Percentiles rank a stretch among this genome's conserved stretches.
Evolutionary conservation across 2,888 invertebrate species (phyloP).

Genomic region (Catocala nupta): DNA sequence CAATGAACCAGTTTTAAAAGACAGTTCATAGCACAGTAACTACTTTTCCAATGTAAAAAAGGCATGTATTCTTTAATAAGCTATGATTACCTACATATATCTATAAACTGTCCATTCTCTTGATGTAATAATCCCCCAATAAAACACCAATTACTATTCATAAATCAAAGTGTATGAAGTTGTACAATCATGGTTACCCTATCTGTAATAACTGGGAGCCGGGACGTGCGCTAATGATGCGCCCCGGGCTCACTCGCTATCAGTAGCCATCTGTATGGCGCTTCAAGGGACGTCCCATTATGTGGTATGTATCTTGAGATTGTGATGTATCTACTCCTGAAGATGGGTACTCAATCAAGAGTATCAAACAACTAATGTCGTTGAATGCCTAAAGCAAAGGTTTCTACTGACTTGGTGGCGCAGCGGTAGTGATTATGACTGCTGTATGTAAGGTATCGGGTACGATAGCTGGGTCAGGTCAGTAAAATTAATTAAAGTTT

Average conservation of each 20-base stretch:
- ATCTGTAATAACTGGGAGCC: conserved; percentile 70
- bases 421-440: too few species aligned
- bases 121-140: conserved; percentile 18
- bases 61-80: too few species aligned
- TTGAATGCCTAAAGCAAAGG: too few species aligned
- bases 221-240: conserved; percentile 77
- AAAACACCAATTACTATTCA: conserved; percentile 27
- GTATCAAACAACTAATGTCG: not conserved
- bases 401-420: too few species aligned
- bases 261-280: conserved; percentile 64
- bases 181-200: conserved; percentile 54
- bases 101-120: conserved; percentile 7
- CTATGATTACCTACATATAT: too few species aligned
- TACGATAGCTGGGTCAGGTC: too few species aligned
- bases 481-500: too few species aligned
- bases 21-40: too few species aligned
- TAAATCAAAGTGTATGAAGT: conserved; percentile 28
- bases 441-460: too few species aligned
- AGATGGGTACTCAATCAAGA: conserved; percentile 5
- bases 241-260: conserved; percentile 73
- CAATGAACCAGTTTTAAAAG: too few species aligned
- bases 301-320: conserved; percentile 20
- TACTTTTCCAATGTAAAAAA: too few species aligned
- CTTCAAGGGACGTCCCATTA: conserved; percentile 63
- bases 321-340: conserved; percentile 18